phyloP scores from a whole-genome alignment of 2,113 vertebrate species.

The Delphinus delphis region DNA sequence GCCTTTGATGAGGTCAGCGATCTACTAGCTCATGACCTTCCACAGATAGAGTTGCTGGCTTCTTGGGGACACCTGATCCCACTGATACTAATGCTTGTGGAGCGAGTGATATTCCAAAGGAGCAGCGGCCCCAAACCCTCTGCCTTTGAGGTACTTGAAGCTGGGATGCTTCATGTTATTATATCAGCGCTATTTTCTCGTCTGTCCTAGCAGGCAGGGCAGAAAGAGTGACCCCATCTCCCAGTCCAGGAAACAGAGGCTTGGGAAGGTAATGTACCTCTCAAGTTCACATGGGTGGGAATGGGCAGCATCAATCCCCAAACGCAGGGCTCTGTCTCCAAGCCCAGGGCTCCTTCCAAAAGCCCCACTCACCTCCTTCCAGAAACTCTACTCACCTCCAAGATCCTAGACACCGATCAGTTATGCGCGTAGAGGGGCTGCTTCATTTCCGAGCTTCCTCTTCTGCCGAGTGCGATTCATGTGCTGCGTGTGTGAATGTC shows the following conservation, averaged over 20 bases:
- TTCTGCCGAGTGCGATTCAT: accelerated
- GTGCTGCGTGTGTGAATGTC: accelerated
- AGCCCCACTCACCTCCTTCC: neutral
- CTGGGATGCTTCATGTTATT: neutral
- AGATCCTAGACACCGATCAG: accelerated
- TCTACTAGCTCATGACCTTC: neutral
- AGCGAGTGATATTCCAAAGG: neutral
- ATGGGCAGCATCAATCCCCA: neutral
- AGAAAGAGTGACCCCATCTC: accelerated
- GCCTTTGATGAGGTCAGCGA: neutral
- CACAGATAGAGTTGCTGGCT: neutral
- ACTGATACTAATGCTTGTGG: accelerated
- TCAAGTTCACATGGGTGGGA: accelerated
- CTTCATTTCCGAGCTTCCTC: accelerated
- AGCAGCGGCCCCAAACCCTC: neutral
- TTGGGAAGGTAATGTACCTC: no score
- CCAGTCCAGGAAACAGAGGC: neutral
- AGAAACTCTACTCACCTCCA: no score
- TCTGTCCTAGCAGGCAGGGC: neutral
- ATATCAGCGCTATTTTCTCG: neutral
- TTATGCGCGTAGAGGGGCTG: accelerated
- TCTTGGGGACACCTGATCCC: neutral
- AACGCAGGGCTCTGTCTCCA: neutral
- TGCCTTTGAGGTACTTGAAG: neutral
- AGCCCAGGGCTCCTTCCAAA: neutral